Percentiles rank a stretch among this genome's conserved stretches.
Evolutionary conservation across 2,797 vertebrate species (phyloP).

Genomic region (Phataginus tetradactyla): DNA sequence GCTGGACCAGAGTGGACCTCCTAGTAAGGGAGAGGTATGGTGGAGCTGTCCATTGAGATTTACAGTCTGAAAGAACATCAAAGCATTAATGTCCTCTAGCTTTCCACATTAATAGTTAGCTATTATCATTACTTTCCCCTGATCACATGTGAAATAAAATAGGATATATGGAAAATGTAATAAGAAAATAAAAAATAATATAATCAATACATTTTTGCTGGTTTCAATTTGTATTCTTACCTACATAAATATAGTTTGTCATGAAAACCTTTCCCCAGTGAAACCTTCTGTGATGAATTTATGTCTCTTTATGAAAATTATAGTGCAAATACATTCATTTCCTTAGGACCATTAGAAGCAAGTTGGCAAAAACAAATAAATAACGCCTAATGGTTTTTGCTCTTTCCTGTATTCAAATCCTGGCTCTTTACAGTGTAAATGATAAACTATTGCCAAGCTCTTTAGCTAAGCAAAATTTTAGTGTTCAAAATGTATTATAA

Average conservation of each 20-base stretch:
- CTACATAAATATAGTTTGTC: constrained; percentile 14
- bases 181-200: constrained; percentile 31
- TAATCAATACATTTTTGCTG: neutral
- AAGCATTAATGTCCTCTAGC: neutral
- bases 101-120: neutral
- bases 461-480: constrained; percentile 27
- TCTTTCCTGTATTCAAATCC: neutral
- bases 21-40: neutral
- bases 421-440: constrained; percentile 3
- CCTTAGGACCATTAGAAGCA: constrained; percentile 29
- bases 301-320: constrained; percentile 21
- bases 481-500: constrained; percentile 34
- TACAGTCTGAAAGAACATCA: neutral
- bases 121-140: neutral
- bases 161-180: neutral
- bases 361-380: constrained; percentile 45
- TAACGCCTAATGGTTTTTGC: neutral
- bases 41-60: neutral
- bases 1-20: neutral
- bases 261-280: neutral
- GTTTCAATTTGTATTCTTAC: constrained; percentile 22
- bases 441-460: constrained; percentile 13
- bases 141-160: neutral
- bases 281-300: constrained; percentile 14
- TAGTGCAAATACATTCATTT: neutral